Conservation (phyloP, 2,888 invertebrate genomes). For the Drosophila paranaensis region DNA sequence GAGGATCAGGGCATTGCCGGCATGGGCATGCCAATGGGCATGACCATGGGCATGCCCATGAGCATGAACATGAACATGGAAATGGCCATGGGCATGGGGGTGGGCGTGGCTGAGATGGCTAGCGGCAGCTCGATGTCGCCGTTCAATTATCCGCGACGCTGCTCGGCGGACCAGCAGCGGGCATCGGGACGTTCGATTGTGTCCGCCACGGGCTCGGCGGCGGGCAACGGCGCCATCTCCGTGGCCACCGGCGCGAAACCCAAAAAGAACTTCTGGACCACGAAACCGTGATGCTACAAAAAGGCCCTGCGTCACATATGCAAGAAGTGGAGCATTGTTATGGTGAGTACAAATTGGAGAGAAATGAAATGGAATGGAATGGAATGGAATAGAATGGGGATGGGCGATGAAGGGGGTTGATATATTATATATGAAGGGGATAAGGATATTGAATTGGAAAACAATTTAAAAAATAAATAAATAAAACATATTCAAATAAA, state of each 20-base stretch:
- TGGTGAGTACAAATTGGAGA: conserved; percentile 77
- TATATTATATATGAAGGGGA: too few species aligned
- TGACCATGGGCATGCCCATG: conserved; percentile 37
- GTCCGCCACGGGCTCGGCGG: conserved; percentile 36
- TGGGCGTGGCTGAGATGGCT: conserved; percentile 14
- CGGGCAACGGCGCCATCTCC: conserved; percentile 13
- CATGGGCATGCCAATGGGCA: conserved; percentile 62
- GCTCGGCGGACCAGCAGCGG: conserved; percentile 83
- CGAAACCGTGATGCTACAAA: conserved; percentile 85
- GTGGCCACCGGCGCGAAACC: conserved; percentile 82
- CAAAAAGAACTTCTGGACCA: conserved; percentile 85
- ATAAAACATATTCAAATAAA: too few species aligned
- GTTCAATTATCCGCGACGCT: conserved; percentile 82
- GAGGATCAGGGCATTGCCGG: conserved; percentile 83
- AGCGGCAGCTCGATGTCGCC: conserved; percentile 73
- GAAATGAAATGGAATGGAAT: too few species aligned
- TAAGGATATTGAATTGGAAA: too few species aligned
- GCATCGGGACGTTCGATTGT: conserved; percentile 79
- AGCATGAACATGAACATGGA: conserved; percentile 36
- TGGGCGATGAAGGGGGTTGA: too few species aligned
- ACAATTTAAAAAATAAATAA: too few species aligned
- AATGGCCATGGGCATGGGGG: conserved; percentile 29
- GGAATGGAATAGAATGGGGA: too few species aligned
- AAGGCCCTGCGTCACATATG: conserved; percentile 81
- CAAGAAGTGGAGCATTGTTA: conserved; percentile 83